Conservation (phyloP, 1,140 invertebrate genomes). For the Caenorhabditis tropicalis region DNA sequence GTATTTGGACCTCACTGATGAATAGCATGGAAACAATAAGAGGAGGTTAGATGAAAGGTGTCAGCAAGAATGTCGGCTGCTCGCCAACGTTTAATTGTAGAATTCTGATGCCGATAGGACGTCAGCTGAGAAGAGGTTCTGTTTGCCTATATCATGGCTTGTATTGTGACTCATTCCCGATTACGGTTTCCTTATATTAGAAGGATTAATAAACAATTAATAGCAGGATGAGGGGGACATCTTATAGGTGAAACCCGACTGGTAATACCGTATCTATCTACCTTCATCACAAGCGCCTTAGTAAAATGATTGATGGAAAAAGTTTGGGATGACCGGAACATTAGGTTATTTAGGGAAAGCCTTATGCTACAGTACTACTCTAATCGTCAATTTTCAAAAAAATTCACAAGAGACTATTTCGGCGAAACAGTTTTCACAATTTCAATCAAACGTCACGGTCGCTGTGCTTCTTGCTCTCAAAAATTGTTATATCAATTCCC, state of each 20-base stretch:
- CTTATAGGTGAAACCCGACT: background rate
- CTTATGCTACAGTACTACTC: background rate
- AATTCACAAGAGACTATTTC: background rate
- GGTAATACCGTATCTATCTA: background rate
- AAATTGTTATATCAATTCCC: background rate
- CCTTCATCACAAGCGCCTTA: no score
- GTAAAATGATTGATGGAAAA: background rate
- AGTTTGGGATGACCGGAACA: background rate
- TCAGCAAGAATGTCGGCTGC: constrained; percentile 30
- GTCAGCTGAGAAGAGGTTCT: constrained; percentile 14
- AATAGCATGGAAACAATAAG: constrained; percentile 29
- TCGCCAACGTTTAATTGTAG: constrained; percentile 20
- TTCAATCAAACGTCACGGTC: background rate
- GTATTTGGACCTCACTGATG: constrained; percentile 18
- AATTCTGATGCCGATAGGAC: constrained; percentile 16
- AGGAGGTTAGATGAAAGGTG: constrained; percentile 26
- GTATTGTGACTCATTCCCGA: constrained; percentile 26
- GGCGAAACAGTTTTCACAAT: background rate
- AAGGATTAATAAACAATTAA: constrained; percentile 22
- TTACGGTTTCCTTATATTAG: background rate
- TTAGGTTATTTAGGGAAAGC: no score
- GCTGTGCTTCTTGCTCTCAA: background rate
- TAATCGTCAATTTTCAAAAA: background rate
- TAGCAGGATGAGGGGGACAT: background rate
- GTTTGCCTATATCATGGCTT: constrained; percentile 16